Evolutionary conservation across 2,888 invertebrate species (phyloP).

Genomic region (Hemistola chrysoprasaria): DNA sequence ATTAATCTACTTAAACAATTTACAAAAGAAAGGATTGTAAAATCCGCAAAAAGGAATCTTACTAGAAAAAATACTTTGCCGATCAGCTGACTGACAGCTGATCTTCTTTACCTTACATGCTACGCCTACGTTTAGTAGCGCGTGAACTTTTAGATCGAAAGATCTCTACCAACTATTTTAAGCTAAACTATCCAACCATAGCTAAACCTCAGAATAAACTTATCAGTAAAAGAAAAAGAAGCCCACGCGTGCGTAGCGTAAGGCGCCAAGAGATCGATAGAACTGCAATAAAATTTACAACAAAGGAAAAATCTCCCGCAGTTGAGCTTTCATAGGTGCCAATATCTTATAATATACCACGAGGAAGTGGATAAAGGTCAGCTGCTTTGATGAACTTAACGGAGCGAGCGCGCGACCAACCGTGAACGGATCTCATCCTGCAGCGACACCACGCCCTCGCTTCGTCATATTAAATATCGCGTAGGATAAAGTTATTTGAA

Average conservation of each 20-base stretch:
- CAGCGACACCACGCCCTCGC: slow-evolving; percentile 8
- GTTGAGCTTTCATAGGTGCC: neutral
- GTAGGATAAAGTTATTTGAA: too few relatives aligned
- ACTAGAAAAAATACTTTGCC: too few relatives aligned
- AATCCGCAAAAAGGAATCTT: too few relatives aligned
- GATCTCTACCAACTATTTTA: too few relatives aligned
- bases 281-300: neutral
- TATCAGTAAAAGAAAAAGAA: neutral
- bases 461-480: neutral
- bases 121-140: too few relatives aligned
- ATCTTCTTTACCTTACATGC: too few relatives aligned
- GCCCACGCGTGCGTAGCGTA: slow-evolving; percentile 1
- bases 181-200: too few relatives aligned
- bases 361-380: slow-evolving; percentile 36
- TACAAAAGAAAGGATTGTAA: too few relatives aligned
- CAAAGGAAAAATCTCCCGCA: neutral
- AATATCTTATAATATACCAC: slow-evolving; percentile 9
- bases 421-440: slow-evolving; percentile 25
- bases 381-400: slow-evolving; percentile 33
- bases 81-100: too few relatives aligned
- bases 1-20: too few relatives aligned
- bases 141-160: too few relatives aligned
- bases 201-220: too few relatives aligned
- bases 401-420: slow-evolving; percentile 21
- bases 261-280: slow-evolving; percentile 2